Conservation (phyloP, 2,113 vertebrate genomes). For the Anoura caudifer region DNA sequence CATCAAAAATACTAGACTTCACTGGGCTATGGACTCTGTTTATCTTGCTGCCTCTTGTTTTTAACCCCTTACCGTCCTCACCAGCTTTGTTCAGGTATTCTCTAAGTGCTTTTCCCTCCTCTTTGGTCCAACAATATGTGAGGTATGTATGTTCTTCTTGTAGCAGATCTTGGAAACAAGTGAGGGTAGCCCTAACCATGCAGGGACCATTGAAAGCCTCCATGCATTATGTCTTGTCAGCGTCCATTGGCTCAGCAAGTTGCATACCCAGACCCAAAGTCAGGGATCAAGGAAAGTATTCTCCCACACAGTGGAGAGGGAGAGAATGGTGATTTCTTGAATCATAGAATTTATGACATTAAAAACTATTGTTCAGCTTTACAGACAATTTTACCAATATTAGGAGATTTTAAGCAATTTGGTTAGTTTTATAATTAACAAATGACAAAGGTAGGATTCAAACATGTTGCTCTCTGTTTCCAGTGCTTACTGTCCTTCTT, state of each 20-base stretch:
- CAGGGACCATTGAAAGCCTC: neutral
- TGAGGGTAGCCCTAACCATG: rapidly evolving
- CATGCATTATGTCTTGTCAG: neutral
- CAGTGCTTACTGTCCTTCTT: neutral
- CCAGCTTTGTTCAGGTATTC: neutral
- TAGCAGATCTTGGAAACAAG: neutral
- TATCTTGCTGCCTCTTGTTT: neutral
- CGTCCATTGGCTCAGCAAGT: neutral
- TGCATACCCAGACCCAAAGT: neutral
- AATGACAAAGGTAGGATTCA: neutral
- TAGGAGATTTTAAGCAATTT: neutral
- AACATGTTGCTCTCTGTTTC: neutral
- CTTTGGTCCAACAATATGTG: neutral
- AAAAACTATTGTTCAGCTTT: neutral
- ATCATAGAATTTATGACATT: neutral
- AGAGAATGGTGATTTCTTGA: neutral
- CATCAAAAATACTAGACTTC: neutral
- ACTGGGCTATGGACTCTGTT: neutral
- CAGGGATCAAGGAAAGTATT: neutral
- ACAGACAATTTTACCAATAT: neutral
- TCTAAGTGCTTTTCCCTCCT: neutral
- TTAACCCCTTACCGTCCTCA: neutral
- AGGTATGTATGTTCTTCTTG: neutral
- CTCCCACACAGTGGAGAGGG: neutral
- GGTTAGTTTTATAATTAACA: neutral